A percentile compares a stretch with the other conserved stretches of the same genome.
These are phyloP conservation scores for Antigone vipio DNA, from an alignment of 2,113 vertebrate species.

Conservation along the genomic window DNA sequence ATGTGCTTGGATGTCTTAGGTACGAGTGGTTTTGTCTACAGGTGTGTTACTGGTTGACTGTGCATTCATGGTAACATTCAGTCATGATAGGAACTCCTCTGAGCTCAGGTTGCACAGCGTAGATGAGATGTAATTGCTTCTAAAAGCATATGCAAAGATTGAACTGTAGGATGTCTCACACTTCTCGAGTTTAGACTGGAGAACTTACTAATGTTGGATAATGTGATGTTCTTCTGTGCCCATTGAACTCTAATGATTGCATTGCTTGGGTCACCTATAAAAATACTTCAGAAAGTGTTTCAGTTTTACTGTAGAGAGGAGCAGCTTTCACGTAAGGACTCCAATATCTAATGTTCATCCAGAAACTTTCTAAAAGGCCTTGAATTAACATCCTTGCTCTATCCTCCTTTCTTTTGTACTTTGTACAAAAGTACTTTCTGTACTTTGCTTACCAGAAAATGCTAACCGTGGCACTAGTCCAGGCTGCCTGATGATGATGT, in stretches of 20 bases:
- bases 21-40: not conserved
- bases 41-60: not conserved
- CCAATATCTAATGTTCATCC: not conserved
- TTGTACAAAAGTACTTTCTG: not conserved
- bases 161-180: not conserved
- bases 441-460: not conserved
- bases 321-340: not conserved
- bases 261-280: not conserved
- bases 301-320: not conserved
- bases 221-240: accelerated
- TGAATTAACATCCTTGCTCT: not conserved
- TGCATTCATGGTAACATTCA: not conserved
- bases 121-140: not conserved
- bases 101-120: not conserved
- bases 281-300: not conserved
- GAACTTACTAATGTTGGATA: not conserved
- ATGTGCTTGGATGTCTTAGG: not conserved
- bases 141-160: not conserved
- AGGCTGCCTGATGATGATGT: not conserved
- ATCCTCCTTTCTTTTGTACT: not conserved
- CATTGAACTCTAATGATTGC: not conserved
- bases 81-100: not conserved
- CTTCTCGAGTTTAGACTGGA: not conserved
- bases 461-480: not conserved
- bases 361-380: not conserved